Base-by-base conservation (phyloP, 1,140 invertebrate species). In the Drosophila mojavensis region DNA sequence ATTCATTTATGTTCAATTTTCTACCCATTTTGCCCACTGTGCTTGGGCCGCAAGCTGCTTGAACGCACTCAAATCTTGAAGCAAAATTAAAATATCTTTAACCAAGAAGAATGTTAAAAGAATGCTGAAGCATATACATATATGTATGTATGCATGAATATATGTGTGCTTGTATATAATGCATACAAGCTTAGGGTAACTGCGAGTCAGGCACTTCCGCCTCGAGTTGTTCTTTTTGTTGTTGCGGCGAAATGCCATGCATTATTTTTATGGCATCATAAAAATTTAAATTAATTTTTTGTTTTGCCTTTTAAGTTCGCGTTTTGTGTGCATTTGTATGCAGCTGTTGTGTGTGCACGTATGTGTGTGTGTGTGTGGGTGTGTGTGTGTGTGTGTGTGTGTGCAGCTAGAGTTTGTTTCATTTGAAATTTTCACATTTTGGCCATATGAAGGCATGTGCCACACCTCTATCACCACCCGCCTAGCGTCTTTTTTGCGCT, bases 221-320 rank as follows among this genome's bases (percentile, higher is more conserved):
- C 11, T 0, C 0, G 36, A 39, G 36, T 39, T 39, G 36, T 39
- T 11, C 36, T 4, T 26, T 66, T 30, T 53, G 28, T 7, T 47
- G 53, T 56, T 56, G 60, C 26, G 45, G 33, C 70, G 79, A 76
- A 68, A 84, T 77, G 81, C 81, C 81, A 77, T 84, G 81, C 81
- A 73, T 84, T 83, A 83, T 84, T 83, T 84, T 83, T 83, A 83
- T 84, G 73, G 81, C 81, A 84, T 83, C 76, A 84, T 84, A 83
- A 79, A 83, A 84, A 84, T 83, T 84, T 84, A 83, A 83, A 83
- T 83, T 84, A 79, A 84, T 83, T 83, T 83, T 83, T 79, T 82
- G 3, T 30, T 30, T 79, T 55, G 43, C 13, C 71, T 48, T 45
- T 60, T 72, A 26, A 26, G 48, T 26, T 50, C 6, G 26, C n/a